Base-by-base conservation (phyloP, 2,888 invertebrate genomes). In the Cataglyphis altisquamis region DNA sequence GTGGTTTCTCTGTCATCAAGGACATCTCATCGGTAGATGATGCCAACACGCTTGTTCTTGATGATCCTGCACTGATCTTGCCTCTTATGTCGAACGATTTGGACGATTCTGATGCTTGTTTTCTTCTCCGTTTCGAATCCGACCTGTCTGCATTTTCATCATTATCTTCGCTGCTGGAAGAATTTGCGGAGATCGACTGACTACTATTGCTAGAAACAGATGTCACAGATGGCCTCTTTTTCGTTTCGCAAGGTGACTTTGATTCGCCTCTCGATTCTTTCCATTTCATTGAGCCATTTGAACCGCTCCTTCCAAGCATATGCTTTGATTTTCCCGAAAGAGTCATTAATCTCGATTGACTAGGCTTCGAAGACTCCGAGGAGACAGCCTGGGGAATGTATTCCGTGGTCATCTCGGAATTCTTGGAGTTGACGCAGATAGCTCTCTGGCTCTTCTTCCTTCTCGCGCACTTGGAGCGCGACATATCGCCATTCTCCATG, bases 11-110 rank as follows among this genome's bases (percentile, higher is more conserved):
- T 36, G 95, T 95, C n/a, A 96, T 95, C 87, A 96, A 90, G 0
- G 96, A 96, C 66, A 95, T 92, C 90, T 96, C 96, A 92, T 96
- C 96, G 55, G 96, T 96, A 25, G 96, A 95, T 21, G 95, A 95
- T 32, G 94, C 92, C 39, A 95, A 88, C 5, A 95, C 92, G 81
- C 95, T 97, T 52, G 96, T 96, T 91, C 96, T 95, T 1, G 96
- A 96, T 0, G 95, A 95, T 18, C 92, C 94, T 5, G 90, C 90
- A 85, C 95, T 95, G 72, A 90, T 91, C 68, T 91, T 91, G 62
- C 87, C 86, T 84, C 84, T 91, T 80, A 72, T 90, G 82, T 88
- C 90, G 78, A 83, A 86, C 64, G 77, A 52, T n/a, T 52, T 84
- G 3, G 92, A 90, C 0, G 94, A 93, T 60, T 88, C 88, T 32